Conservation (phyloP, 2,113 vertebrate species). For the Actinemys pallida region DNA sequence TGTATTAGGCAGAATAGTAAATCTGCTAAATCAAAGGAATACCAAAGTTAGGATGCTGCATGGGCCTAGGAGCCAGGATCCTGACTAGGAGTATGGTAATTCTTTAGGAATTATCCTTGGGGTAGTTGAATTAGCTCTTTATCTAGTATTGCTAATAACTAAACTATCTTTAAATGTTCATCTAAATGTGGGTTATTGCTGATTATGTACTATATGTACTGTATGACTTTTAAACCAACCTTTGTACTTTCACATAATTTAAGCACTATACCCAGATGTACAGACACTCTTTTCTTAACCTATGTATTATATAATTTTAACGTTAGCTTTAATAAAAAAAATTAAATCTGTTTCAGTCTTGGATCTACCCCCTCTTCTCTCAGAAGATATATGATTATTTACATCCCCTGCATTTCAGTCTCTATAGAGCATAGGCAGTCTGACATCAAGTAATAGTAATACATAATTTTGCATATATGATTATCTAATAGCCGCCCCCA, state of each 20-base stretch:
- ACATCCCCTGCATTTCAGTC: neutral
- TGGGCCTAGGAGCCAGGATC: neutral
- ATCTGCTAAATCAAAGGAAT: neutral
- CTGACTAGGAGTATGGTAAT: neutral
- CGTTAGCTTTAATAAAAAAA: too few relatives aligned
- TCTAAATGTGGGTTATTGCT: too few relatives aligned
- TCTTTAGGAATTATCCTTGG: neutral
- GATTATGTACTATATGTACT: too few relatives aligned
- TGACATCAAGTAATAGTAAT: neutral
- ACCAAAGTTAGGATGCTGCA: neutral
- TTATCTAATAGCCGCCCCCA: rapidly evolving
- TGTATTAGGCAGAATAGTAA: neutral
- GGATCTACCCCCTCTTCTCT: neutral
- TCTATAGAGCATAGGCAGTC: neutral
- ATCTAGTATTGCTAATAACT: neutral
- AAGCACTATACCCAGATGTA: too few relatives aligned
- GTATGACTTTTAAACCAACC: too few relatives aligned
- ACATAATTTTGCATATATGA: rapidly evolving
- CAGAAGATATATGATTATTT: neutral
- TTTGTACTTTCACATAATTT: too few relatives aligned
- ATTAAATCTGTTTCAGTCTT: neutral
- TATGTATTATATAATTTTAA: too few relatives aligned
- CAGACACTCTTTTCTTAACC: too few relatives aligned
- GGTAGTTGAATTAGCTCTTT: neutral
- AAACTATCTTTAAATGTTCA: too few relatives aligned